Conservation (phyloP, 2,797 vertebrate species). For the Neopelma chrysocephalum region DNA sequence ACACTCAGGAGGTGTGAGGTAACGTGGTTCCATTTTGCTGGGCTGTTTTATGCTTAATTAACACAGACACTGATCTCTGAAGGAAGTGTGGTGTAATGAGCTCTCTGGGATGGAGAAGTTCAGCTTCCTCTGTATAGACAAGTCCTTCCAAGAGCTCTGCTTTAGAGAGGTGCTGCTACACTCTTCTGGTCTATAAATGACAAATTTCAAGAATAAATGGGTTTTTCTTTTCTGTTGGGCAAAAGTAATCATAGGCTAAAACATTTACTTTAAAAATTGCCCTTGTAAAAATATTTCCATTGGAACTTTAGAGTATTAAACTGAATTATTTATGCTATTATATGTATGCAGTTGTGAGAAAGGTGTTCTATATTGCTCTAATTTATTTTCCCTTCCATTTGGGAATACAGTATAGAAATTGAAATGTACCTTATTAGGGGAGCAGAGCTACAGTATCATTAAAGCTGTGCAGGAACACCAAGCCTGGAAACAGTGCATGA, state of each 20-base stretch:
- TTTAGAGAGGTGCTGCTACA: neutral
- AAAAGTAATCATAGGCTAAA: neutral
- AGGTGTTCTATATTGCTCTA: neutral
- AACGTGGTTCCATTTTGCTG: neutral
- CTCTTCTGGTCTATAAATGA: neutral
- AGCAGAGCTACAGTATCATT: neutral
- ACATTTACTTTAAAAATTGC: neutral
- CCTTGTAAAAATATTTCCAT: neutral
- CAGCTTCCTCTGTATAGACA: neutral
- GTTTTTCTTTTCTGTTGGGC: neutral
- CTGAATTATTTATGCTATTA: constrained; percentile 21
- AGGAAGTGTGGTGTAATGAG: neutral
- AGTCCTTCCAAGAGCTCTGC: neutral
- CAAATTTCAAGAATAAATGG: neutral
- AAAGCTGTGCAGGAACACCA: neutral
- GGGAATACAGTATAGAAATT: neutral
- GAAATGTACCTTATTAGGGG: neutral
- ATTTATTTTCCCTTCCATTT: constrained; percentile 20
- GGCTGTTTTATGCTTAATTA: constrained; percentile 35
- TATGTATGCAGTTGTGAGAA: neutral
- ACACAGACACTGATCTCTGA: neutral
- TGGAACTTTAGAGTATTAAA: neutral
- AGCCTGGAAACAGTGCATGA: neutral
- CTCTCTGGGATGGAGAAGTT: neutral
- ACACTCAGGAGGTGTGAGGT: constrained; percentile 17